Conservation (phyloP, 1,140 invertebrate species). For the Globodera ellingtonae region DNA sequence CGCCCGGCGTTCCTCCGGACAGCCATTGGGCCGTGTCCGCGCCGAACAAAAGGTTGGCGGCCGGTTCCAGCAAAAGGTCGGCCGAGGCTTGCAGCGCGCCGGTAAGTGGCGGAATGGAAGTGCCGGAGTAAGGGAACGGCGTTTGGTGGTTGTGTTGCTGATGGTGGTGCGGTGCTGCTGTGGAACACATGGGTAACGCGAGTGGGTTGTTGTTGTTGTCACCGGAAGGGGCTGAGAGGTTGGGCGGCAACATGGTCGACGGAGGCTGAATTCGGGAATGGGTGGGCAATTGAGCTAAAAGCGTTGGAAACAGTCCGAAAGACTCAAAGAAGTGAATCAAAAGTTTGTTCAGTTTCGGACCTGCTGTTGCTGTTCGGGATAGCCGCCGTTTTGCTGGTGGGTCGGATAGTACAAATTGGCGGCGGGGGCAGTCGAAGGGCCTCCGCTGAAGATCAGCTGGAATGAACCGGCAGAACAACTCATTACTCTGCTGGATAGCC, state of each 20-base stretch:
- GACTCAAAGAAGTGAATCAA: neutral
- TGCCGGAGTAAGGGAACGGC: neutral
- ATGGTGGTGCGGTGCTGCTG: neutral
- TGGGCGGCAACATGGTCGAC: neutral
- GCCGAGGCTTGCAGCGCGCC: neutral
- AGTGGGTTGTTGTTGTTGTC: neutral
- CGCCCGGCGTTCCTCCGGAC: neutral
- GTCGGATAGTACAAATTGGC: constrained; percentile 6
- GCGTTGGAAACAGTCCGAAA: no score
- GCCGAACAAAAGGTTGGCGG: constrained; percentile 16
- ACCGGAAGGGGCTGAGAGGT: neutral
- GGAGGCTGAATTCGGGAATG: neutral
- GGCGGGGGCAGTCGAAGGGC: neutral
- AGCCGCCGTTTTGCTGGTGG: constrained; percentile 4
- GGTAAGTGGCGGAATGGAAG: neutral
- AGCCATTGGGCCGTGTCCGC: constrained; percentile 6
- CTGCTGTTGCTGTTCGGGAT: constrained; percentile 9
- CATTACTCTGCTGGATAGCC: constrained; percentile 6
- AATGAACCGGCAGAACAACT: constrained; percentile 16
- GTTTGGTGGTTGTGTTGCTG: neutral
- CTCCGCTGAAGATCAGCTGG: neutral
- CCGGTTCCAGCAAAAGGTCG: constrained; percentile 5
- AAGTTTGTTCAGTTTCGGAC: neutral
- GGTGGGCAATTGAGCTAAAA: no score
- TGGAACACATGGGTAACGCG: neutral